phyloP scores from a whole-genome alignment of 92 coral and sea anemone genomes.

The Palythoa grandiflora region DNA sequence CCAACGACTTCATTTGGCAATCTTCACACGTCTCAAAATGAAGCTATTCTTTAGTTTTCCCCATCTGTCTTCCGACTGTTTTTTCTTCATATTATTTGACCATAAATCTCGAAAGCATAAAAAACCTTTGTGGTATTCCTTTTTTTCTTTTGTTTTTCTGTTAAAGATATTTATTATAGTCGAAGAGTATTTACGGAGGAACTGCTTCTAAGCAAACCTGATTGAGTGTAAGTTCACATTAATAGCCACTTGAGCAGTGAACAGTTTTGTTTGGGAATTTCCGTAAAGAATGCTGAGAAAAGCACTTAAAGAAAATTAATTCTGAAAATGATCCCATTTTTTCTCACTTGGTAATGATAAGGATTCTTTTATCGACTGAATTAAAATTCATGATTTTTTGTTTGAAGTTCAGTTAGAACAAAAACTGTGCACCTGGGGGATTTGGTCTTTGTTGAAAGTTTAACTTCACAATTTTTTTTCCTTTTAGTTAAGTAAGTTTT shows the following conservation, averaged over 20 bases:
- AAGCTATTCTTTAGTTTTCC: neutral
- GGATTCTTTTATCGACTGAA: conserved; percentile 30
- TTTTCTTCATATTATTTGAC: conserved; percentile 31
- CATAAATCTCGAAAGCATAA: conserved; percentile 30
- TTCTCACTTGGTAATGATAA: conserved; percentile 30
- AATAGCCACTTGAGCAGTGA: conserved; percentile 34
- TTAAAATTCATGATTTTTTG: conserved; percentile 47
- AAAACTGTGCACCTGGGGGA: conserved; percentile 47
- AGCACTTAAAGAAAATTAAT: conserved; percentile 39
- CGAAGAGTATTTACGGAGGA: conserved; percentile 2
- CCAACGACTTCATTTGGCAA: conserved; percentile 19
- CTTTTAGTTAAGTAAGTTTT: conserved; percentile 26
- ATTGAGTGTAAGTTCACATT: conserved; percentile 24
- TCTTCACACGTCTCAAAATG: conserved; percentile 4
- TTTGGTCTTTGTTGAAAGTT: conserved; percentile 41
- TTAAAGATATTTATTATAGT: conserved; percentile 21
- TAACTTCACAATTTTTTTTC: conserved; percentile 23
- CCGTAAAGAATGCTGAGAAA: conserved; percentile 27
- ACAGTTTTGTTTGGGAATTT: conserved; percentile 45
- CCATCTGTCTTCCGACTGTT: conserved; percentile 23
- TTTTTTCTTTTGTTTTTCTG: conserved; percentile 16
- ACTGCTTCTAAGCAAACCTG: conserved; percentile 6
- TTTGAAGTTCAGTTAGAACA: conserved; percentile 40
- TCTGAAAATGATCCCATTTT: conserved; percentile 45
- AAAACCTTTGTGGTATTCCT: neutral